Base-by-base conservation (phyloP, 1,140 invertebrate genomes). In the Zaprionus ghesquierei region DNA sequence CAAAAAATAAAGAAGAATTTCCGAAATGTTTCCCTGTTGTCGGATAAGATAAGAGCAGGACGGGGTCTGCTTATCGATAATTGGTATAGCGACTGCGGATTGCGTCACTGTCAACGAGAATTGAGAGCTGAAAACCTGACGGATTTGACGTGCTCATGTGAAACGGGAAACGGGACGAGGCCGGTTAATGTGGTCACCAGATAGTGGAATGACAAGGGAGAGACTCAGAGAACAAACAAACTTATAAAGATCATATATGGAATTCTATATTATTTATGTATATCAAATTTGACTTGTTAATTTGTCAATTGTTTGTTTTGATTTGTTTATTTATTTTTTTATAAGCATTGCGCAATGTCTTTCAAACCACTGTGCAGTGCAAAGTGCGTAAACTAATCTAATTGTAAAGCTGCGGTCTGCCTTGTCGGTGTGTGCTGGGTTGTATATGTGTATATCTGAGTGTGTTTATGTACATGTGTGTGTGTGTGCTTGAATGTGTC, bases 11-110 rank as follows among this genome's bases (percentile, higher is more conserved):
- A 29, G 1, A 41, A 15, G 35, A 15, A 41, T 41, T 72, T 60
- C 35, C 25, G 53, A 27, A 25, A 22, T 27, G 5, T 33, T 58
- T 58, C 56, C 35, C 13, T 50, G 29, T 29, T 50, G 29, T 29
- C 55, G 55, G 70, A 73, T 73, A 69, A 73, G 70, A 73, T 73
- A 73, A 61, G 13, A 27, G 3, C 12, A 20, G 25, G 8, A 10
- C 10, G 2, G n/a, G n/a, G n/a, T n/a, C n/a, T 20, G 50, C 49
- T 56, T 69, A 69, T 69, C 70, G 70, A 69, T 61, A 68, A 46
- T 35, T 38, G 5, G 38, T 31, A 58, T 25, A 15, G 38, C 35
- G 51, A 29, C 22, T 15, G 50, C 35, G 64, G n/a, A 55, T 73
- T 55, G 38, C 69, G 69, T 72, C 69, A 72, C 65, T 61, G 35